Evolutionary conservation across 37 sponge, comb jelly and placozoan species (phyloP), one percentile per base, ranked within the genome.

Genomic region (Mnemiopsis leidyi): DNA sequence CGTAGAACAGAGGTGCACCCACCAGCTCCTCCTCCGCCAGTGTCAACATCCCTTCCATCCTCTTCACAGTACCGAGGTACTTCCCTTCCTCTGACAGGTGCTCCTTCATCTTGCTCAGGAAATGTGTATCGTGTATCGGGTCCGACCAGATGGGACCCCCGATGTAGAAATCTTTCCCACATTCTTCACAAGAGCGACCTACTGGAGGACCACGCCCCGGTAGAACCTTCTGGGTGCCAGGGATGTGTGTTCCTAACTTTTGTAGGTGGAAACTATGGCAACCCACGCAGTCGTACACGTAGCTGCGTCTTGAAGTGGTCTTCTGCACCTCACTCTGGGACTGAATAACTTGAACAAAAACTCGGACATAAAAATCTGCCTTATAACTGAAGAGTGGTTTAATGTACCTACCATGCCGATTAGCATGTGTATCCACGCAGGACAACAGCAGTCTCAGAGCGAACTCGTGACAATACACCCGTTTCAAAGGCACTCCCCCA

Each of bases 111-210:
- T 95, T 82, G 1, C 71, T 39, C 37, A 96, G 96, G 95, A 99
- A 99, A 16, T 94, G 93, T n/a, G 39, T 0, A 69, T 96, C 95
- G 92, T 99, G 97, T 20, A 97, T 97, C 9, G 97, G 95, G 2
- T 95, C 96, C 3, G 92, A 40, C 97, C 97, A 97, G 36, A 97
- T 95, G 29, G 99, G 99, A 38, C 99, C 99, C 9, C 99, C 99
- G 26, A 99, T 67, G 94, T 96, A 93, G 34, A 93, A 32, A 24
- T 9, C 48, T 33, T 39, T 68, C 0, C 67, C 90, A 18, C 40
- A 38, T 25, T 40, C 36, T 18, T 23, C 32, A 85, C 90, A 85
- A 18, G 9, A 7, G 1, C 29, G 26, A 26, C 38, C 25, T 1
- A 85, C 67, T 26, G 90, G 90, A n/a, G 90, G 90, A n/a, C 48